A percentile compares a stretch with the other conserved stretches of the same genome.
Conservation (phyloP, 2,113 vertebrate genomes). For the Polypterus bichir region DNA sequence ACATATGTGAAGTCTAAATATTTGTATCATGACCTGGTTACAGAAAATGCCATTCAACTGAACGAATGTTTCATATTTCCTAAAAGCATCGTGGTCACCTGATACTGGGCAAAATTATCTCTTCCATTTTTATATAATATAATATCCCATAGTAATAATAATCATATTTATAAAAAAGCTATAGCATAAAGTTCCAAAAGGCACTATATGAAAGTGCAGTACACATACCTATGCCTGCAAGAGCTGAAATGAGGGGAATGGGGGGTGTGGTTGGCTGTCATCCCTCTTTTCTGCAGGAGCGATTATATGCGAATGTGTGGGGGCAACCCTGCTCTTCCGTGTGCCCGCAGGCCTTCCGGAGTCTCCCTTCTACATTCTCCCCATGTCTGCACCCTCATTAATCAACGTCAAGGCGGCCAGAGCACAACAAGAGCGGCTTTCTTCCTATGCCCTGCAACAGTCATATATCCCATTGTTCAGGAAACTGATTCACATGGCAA, state of each 20-base stretch:
- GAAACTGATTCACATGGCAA: constrained; percentile 76
- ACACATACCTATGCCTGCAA: no score
- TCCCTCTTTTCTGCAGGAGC: background rate
- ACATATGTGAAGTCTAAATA: no score
- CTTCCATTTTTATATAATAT: no score
- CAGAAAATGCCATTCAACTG: no score
- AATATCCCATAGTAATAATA: no score
- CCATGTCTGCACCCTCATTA: constrained; percentile 79
- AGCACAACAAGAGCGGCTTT: constrained; percentile 73
- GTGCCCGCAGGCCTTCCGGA: constrained; percentile 60
- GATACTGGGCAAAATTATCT: no score
- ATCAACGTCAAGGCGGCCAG: constrained; percentile 71
- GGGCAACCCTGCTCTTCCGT: constrained; percentile 44
- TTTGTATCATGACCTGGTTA: no score
- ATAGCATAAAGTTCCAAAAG: no score
- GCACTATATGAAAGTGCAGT: no score
- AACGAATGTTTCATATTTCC: no score
- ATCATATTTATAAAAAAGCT: no score
- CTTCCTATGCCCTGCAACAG: constrained; percentile 64
- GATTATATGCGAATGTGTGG: background rate
- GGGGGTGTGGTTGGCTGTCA: background rate
- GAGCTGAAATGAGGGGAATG: background rate
- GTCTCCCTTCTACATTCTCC: constrained; percentile 67
- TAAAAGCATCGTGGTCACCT: no score
- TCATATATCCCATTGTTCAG: constrained; percentile 78